These are phyloP conservation scores for Aradus depressus DNA, from an alignment of 2,888 invertebrate genomes.

Conservation along the genomic window DNA sequence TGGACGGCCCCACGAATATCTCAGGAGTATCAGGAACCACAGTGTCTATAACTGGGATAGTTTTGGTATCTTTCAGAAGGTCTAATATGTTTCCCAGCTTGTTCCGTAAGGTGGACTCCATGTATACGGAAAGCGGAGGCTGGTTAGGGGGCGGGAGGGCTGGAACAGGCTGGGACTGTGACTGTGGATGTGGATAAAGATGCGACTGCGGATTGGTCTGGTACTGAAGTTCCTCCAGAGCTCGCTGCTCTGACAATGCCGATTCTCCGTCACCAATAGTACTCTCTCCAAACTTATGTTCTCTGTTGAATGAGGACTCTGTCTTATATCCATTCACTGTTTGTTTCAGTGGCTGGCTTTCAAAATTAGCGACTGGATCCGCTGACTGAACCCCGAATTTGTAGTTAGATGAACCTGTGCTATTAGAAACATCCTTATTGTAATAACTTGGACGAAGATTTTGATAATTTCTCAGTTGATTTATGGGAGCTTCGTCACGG, in stretches of 20 bases:
- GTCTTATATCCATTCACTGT: constrained; percentile 1
- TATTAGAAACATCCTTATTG: no score
- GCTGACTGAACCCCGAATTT: not conserved
- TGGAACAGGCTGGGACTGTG: constrained; percentile 7
- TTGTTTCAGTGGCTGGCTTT: constrained; percentile 5
- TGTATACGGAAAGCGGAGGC: constrained; percentile 71
- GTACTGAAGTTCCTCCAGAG: no score
- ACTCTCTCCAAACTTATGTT: constrained; percentile 5
- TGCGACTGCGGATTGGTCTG: no score
- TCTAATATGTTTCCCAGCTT: constrained; percentile 59
- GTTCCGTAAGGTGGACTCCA: constrained; percentile 45
- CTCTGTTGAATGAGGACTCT: not conserved
- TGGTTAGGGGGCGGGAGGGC: constrained; percentile 52
- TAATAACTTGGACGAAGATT: not conserved
- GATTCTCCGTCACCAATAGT: constrained; percentile 9
- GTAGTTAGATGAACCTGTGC: no score
- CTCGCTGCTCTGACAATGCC: no score
- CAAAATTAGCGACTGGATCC: not conserved
- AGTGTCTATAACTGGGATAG: constrained; percentile 65
- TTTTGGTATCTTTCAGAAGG: constrained; percentile 55
- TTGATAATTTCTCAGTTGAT: constrained; percentile 10
- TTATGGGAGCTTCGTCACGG: constrained; percentile 19
- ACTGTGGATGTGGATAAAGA: constrained; percentile 8
- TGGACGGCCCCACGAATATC: constrained; percentile 72
- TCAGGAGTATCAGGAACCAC: constrained; percentile 53